These are phyloP conservation scores for Pristis pectinata DNA, from an alignment of 2,797 vertebrate genomes.

Conservation along the genomic window DNA sequence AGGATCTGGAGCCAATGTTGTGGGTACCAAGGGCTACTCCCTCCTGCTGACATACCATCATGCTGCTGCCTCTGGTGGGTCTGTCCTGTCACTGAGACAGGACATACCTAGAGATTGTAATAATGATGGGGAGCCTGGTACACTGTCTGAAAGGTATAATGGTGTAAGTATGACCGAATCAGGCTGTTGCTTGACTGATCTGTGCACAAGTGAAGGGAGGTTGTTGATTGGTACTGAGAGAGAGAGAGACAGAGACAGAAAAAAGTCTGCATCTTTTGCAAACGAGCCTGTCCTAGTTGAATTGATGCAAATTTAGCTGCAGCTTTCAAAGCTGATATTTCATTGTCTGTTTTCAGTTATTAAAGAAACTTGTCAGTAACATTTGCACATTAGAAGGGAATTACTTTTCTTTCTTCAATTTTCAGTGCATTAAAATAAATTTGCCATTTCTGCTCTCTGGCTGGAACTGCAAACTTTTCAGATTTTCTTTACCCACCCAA, in stretches of 20 bases:
- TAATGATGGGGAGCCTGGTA: too few relatives aligned
- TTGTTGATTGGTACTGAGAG: too few relatives aligned
- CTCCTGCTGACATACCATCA: too few relatives aligned
- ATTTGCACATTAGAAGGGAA: not conserved
- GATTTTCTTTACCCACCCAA: not conserved
- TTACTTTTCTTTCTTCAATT: not conserved
- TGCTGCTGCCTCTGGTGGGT: too few relatives aligned
- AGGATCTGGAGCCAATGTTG: too few relatives aligned
- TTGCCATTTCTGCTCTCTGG: not conserved
- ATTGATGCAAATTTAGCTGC: not conserved
- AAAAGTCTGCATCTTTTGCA: not conserved
- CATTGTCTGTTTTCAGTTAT: slow-evolving; percentile 13
- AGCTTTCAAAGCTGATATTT: slow-evolving; percentile 1
- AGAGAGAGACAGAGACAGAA: not conserved
- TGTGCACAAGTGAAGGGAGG: too few relatives aligned
- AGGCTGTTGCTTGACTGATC: too few relatives aligned
- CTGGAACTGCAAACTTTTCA: not conserved
- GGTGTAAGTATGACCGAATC: too few relatives aligned
- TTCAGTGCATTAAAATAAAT: not conserved
- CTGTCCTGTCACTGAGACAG: too few relatives aligned
- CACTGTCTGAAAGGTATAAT: too few relatives aligned
- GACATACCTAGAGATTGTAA: too few relatives aligned
- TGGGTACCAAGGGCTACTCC: too few relatives aligned
- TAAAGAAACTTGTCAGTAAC: not conserved
- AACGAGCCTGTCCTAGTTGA: not conserved